Evolutionary conservation across 2,113 vertebrate genomes (phyloP).

Genomic region (Zonotrichia leucophrys): DNA sequence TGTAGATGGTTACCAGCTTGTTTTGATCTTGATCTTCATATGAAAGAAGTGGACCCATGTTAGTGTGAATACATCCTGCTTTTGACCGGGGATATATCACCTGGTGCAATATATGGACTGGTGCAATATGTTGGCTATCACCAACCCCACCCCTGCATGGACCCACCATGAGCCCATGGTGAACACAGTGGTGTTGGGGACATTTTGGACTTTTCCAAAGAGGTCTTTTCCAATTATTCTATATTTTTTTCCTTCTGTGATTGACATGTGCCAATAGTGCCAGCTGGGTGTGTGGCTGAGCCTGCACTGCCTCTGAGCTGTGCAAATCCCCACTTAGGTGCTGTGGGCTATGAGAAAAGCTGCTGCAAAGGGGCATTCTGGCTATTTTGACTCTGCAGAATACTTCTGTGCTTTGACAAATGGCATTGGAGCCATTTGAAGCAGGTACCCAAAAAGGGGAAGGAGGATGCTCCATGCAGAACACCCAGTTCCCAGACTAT

Average conservation of each 20-base stretch:
- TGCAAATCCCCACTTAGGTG: background rate
- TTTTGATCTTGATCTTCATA: background rate
- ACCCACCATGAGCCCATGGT: rapidly evolving
- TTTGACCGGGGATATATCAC: background rate
- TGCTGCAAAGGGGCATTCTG: background rate
- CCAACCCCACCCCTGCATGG: rapidly evolving
- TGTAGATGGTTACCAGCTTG: background rate
- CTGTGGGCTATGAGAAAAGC: background rate
- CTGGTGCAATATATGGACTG: background rate
- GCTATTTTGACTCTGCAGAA: background rate
- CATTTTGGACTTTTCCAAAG: background rate
- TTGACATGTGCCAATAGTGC: background rate
- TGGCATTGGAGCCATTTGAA: background rate
- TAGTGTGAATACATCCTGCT: background rate
- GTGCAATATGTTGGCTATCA: background rate
- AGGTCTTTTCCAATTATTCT: background rate
- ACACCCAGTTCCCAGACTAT: background rate
- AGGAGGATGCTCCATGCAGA: background rate
- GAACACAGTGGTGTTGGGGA: background rate
- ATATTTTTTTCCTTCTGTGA: background rate
- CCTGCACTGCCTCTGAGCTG: background rate
- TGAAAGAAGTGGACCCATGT: background rate
- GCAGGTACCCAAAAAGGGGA: background rate
- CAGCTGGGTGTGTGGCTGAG: rapidly evolving
- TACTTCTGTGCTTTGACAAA: background rate